These are phyloP conservation scores for Smutsia gigantea DNA, from an alignment of 2,797 vertebrate genomes.

Conservation along the genomic window DNA sequence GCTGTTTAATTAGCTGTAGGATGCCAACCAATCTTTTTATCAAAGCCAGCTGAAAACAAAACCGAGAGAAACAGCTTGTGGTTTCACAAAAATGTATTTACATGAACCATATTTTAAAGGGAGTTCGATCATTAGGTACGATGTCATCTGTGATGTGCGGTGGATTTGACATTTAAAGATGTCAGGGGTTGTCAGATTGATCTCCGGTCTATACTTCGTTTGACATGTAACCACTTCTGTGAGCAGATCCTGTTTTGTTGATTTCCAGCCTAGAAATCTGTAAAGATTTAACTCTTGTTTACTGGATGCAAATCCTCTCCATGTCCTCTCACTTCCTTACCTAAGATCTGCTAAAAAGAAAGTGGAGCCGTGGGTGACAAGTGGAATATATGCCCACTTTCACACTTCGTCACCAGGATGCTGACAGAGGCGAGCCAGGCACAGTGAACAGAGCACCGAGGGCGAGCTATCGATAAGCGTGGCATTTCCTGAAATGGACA, in stretches of 20 bases:
- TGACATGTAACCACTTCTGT: constrained; percentile 38
- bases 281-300: background rate
- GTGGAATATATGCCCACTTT: constrained; percentile 1
- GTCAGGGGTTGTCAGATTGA: constrained; percentile 78
- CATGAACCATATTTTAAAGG: constrained; percentile 84
- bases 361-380: background rate
- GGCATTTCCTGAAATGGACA: background rate
- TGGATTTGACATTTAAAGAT: constrained; percentile 86
- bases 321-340: constrained; percentile 1
- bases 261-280: constrained; percentile 59
- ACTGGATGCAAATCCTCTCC: background rate
- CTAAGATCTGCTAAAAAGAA: constrained; percentile 12
- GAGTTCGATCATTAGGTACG: constrained; percentile 71
- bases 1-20: constrained; percentile 75
- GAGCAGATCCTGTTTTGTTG: constrained; percentile 59
- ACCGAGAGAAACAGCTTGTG: constrained; percentile 94
- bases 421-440: background rate
- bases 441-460: background rate
- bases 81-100: constrained; percentile 89
- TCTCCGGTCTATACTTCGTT: constrained; percentile 65
- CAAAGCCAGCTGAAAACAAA: constrained; percentile 92
- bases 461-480: background rate
- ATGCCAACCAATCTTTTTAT: constrained; percentile 85
- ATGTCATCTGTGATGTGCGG: constrained; percentile 76
- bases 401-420: background rate